phyloP scores from a whole-genome alignment of 2,113 vertebrate species.

The Spizaetus ornatus region DNA sequence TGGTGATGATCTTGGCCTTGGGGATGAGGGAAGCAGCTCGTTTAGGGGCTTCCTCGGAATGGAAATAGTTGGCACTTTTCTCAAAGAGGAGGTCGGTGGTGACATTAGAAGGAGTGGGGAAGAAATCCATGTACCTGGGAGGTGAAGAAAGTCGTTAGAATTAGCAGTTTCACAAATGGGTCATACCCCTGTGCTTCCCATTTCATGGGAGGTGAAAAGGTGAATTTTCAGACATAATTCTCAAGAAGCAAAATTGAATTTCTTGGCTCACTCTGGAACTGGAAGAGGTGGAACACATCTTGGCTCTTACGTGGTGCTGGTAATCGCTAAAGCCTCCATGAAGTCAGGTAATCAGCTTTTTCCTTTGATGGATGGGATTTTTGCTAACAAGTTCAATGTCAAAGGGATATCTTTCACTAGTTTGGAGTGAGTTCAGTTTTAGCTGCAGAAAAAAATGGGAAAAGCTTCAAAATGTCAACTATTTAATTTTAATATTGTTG shows the following conservation, averaged over 20 bases:
- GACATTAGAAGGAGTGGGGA: slow-evolving; percentile 87
- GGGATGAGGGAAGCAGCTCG: slow-evolving; percentile 88
- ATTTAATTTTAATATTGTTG: not conserved
- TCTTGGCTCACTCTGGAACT: not conserved
- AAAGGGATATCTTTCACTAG: not conserved
- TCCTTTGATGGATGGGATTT: not conserved
- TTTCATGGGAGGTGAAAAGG: not conserved
- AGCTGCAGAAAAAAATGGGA: not conserved
- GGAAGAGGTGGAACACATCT: not conserved
- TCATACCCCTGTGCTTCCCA: not conserved
- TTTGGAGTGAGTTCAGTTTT: not conserved
- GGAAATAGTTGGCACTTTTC: slow-evolving; percentile 97
- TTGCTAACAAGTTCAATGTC: slow-evolving; percentile 8
- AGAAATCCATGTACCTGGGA: slow-evolving; percentile 96
- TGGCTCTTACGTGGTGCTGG: not conserved
- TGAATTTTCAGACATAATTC: not conserved
- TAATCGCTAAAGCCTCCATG: not conserved
- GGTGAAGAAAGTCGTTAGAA: not conserved
- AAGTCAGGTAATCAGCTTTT: slow-evolving; percentile 22
- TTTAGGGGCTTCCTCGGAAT: slow-evolving; percentile 89
- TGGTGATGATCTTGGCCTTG: slow-evolving; percentile 95
- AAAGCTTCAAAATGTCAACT: not conserved
- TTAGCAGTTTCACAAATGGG: not conserved
- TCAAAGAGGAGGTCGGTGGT: slow-evolving; percentile 92
- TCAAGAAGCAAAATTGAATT: not conserved